phyloP scores from a whole-genome alignment of 1,140 invertebrate species.

The Listronotus oregonensis region DNA sequence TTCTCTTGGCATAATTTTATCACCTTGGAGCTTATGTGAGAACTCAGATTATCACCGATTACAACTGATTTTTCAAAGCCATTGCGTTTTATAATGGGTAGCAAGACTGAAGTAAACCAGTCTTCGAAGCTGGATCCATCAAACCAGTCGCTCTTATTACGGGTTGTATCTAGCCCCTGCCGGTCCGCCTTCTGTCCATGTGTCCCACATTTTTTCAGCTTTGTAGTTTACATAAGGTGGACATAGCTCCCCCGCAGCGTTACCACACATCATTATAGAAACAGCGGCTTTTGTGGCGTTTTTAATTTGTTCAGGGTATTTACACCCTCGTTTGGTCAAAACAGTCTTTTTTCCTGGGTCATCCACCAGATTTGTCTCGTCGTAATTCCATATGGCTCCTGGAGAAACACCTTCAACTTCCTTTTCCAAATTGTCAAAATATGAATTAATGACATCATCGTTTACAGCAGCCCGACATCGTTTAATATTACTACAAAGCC shows the following conservation, averaged over 20 bases:
- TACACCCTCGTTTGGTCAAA: conserved; percentile 48
- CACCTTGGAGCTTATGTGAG: too few relatives aligned
- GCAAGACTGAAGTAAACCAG: too few relatives aligned
- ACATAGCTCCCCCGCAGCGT: conserved; percentile 3
- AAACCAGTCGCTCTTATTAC: conserved; percentile 26
- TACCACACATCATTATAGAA: conserved; percentile 13
- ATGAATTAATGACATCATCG: conserved; percentile 17
- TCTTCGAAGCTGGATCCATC: too few relatives aligned
- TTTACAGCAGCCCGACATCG: conserved; percentile 32
- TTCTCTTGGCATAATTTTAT: too few relatives aligned
- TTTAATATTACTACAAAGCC: neutral
- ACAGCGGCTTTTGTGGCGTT: conserved; percentile 47
- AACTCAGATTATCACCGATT: too few relatives aligned
- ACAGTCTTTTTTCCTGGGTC: conserved; percentile 45
- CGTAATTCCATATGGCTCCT: conserved; percentile 49
- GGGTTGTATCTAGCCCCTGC: conserved; percentile 44
- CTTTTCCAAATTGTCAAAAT: conserved; percentile 2
- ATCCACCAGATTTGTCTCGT: conserved; percentile 55
- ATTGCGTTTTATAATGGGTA: too few relatives aligned
- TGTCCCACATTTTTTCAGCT: conserved; percentile 47
- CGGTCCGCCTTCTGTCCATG: conserved; percentile 49
- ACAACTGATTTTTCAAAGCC: too few relatives aligned
- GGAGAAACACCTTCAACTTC: conserved; percentile 3
- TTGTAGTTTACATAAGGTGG: conserved; percentile 38
- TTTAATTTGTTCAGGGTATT: conserved; percentile 51